phyloP scores from a whole-genome alignment of 2,888 invertebrate genomes.

The Dryadula phaetusa region DNA sequence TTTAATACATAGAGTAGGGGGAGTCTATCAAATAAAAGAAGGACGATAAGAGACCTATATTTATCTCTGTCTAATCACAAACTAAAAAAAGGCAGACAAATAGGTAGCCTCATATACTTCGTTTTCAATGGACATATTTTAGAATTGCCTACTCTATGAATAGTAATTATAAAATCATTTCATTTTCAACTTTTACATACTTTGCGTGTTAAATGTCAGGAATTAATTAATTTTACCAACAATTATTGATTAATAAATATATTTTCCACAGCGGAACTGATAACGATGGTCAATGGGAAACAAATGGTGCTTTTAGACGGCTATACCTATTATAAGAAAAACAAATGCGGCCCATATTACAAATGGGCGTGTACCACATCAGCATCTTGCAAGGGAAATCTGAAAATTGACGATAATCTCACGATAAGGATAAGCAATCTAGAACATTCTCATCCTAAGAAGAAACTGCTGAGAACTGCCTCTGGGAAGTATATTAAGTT shows the following conservation, averaged over 20 bases:
- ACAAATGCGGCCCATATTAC: conserved; percentile 24
- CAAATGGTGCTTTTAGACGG: conserved; percentile 38
- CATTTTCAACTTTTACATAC: neutral
- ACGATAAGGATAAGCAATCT: conserved; percentile 22
- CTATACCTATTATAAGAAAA: conserved; percentile 40
- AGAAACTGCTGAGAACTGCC: conserved; percentile 18
- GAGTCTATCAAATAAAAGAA: too few relatives aligned
- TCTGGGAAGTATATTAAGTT: conserved; percentile 28
- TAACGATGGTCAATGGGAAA: conserved; percentile 43
- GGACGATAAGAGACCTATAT: too few relatives aligned
- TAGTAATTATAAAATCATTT: too few relatives aligned
- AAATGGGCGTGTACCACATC: conserved; percentile 39
- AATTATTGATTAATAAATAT: conserved; percentile 7
- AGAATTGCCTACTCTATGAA: too few relatives aligned
- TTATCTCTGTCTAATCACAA: too few relatives aligned
- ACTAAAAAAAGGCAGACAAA: too few relatives aligned
- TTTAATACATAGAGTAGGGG: too few relatives aligned
- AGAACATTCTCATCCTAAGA: conserved; percentile 30
- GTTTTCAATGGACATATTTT: too few relatives aligned
- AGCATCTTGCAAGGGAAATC: conserved; percentile 29
- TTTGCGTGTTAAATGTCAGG: neutral
- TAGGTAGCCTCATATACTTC: too few relatives aligned
- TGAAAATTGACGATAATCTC: conserved; percentile 36
- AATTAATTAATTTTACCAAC: too few relatives aligned
- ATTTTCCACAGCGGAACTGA: conserved; percentile 34